Evolutionary conservation across 2,888 invertebrate genomes (phyloP).

Genomic region (Stictocephala bisonia): DNA sequence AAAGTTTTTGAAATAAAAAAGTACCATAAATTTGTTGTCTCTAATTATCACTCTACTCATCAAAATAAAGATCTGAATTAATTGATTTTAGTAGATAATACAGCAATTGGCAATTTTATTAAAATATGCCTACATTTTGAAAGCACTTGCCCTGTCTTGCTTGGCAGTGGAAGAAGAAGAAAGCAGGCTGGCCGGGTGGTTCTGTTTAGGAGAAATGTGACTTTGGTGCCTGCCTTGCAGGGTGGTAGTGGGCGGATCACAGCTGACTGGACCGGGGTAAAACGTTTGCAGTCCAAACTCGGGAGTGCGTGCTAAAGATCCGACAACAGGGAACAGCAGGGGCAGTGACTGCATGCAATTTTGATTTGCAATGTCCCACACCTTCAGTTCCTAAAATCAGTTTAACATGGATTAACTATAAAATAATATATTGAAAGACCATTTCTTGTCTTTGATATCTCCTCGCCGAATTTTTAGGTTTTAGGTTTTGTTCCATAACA

Average conservation of each 20-base stretch:
- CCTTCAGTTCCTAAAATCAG: slow-evolving; percentile 69
- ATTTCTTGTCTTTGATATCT: too few species aligned
- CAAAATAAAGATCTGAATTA: too few species aligned
- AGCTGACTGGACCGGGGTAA: slow-evolving; percentile 51
- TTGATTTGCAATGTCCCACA: slow-evolving; percentile 72
- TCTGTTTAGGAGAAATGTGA: not conserved
- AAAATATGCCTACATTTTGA: slow-evolving; percentile 28
- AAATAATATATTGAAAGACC: too few species aligned
- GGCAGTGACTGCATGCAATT: slow-evolving; percentile 69
- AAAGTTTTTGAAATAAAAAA: too few species aligned
- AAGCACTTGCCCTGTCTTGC: slow-evolving; percentile 22
- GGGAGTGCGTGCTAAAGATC: slow-evolving; percentile 65
- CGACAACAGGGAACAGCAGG: slow-evolving; percentile 70
- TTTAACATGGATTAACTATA: too few species aligned
- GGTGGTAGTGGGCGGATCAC: slow-evolving; percentile 46
- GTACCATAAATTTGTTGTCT: too few species aligned
- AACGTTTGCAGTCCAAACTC: slow-evolving; percentile 51
- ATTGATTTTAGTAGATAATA: slow-evolving; percentile 8
- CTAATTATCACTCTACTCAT: too few species aligned
- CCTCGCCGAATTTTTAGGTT: too few species aligned
- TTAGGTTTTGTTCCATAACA: too few species aligned
- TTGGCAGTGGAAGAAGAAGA: slow-evolving; percentile 45
- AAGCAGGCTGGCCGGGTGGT: slow-evolving; percentile 44
- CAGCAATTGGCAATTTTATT: slow-evolving; percentile 28
- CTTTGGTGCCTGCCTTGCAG: slow-evolving; percentile 24